These are phyloP conservation scores for Bathynomus jamesi DNA, from an alignment of 1,140 invertebrate species.

Conservation along the genomic window DNA sequence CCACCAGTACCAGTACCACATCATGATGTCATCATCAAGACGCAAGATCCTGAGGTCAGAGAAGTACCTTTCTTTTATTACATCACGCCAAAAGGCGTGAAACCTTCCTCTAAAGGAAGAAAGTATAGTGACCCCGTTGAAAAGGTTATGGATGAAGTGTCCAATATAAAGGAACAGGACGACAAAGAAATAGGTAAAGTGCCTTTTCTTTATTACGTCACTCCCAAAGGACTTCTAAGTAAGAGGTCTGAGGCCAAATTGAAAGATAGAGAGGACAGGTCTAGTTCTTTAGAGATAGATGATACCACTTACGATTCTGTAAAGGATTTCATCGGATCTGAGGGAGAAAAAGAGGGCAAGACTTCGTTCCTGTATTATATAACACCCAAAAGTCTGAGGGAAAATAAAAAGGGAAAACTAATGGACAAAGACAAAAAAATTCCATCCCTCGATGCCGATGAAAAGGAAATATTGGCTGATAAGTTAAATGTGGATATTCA, in stretches of 20 bases:
- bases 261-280: background rate
- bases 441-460: background rate
- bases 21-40: background rate
- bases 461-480: background rate
- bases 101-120: background rate
- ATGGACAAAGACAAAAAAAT: background rate
- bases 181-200: background rate
- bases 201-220: constrained; percentile 34
- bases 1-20: too few species aligned
- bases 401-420: background rate
- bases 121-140: background rate
- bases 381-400: background rate
- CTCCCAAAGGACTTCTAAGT: constrained; percentile 19
- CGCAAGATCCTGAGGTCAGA: background rate
- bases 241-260: constrained; percentile 4
- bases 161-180: background rate
- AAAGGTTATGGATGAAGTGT: background rate
- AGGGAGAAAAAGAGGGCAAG: background rate
- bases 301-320: background rate
- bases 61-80: constrained; percentile 8
- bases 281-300: background rate
- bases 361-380: background rate
- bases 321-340: background rate
- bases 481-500: background rate
- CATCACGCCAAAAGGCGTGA: background rate